These are phyloP conservation scores for Caenorhabditis briggsae DNA, from an alignment of 1,140 invertebrate genomes.

Conservation along the genomic window DNA sequence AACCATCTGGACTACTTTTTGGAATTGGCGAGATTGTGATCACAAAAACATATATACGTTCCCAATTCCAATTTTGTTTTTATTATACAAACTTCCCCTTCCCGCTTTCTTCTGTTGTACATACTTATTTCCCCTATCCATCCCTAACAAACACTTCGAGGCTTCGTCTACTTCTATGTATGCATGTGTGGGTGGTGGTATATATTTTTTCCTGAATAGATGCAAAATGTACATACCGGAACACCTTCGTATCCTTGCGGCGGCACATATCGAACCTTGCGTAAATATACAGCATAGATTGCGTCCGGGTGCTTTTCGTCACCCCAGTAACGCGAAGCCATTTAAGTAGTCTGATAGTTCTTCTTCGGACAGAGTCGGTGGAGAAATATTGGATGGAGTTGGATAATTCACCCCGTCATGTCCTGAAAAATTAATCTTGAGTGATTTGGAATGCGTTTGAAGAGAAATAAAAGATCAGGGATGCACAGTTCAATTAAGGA, in stretches of 20 bases:
- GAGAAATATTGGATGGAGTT: background rate
- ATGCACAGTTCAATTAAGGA: too few relatives aligned
- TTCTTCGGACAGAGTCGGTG: constrained; percentile 16
- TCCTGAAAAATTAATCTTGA: constrained; percentile 49
- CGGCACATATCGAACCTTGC: constrained; percentile 96
- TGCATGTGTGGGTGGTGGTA: background rate
- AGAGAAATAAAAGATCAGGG: too few relatives aligned
- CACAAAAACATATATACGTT: constrained; percentile 39
- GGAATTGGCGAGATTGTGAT: constrained; percentile 37
- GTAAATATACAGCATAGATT: constrained; percentile 95
- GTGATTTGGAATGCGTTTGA: too few relatives aligned
- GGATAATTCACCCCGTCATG: constrained; percentile 34
- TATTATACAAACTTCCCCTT: constrained; percentile 1
- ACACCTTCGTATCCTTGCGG: constrained; percentile 84
- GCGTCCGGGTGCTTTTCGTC: constrained; percentile 93
- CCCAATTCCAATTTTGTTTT: constrained; percentile 51
- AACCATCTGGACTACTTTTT: constrained; percentile 46
- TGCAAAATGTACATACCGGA: constrained; percentile 71
- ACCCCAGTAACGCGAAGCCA: constrained; percentile 83
- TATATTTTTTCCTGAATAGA: constrained; percentile 9
- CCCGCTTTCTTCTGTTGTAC: too few relatives aligned
- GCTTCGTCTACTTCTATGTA: too few relatives aligned
- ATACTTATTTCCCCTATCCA: too few relatives aligned
- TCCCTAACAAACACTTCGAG: too few relatives aligned
- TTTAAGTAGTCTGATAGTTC: constrained; percentile 46